Percentiles rank a stretch among this genome's conserved stretches.
phyloP scores from a whole-genome alignment of 2,797 vertebrate species.

The Hypotaenidia okinawae region DNA sequence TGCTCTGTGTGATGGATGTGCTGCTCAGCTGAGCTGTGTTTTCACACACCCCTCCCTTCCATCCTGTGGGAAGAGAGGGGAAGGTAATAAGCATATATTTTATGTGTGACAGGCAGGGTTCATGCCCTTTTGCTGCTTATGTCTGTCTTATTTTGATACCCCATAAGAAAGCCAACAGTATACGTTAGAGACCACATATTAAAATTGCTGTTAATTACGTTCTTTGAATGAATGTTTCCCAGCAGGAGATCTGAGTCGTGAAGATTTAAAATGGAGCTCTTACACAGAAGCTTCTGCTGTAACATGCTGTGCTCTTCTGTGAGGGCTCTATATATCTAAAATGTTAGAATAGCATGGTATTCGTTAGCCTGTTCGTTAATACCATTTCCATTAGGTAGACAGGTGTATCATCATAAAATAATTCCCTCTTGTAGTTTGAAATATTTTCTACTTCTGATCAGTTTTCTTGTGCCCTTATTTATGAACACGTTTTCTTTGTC shows the following conservation, averaged over 20 bases:
- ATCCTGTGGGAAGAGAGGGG: not conserved
- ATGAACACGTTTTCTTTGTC: not conserved
- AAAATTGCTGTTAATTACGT: slow-evolving; percentile 55
- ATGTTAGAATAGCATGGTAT: not conserved
- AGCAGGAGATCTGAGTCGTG: not conserved
- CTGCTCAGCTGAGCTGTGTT: not conserved
- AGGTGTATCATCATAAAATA: not conserved
- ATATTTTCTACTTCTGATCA: not conserved
- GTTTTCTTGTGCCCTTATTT: not conserved
- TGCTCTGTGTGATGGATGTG: not conserved
- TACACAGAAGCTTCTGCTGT: not conserved
- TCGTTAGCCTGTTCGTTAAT: not conserved
- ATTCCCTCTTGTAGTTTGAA: not conserved
- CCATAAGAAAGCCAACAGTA: not conserved
- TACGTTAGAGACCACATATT: slow-evolving; percentile 19
- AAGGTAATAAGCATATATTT: not conserved
- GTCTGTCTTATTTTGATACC: not conserved
- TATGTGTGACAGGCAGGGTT: not conserved
- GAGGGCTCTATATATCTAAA: not conserved
- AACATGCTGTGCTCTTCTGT: not conserved
- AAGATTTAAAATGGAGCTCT: not conserved
- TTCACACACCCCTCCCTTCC: not conserved
- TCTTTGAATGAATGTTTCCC: slow-evolving; percentile 15
- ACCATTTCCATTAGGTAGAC: not conserved
- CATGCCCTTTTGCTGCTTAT: not conserved